Evolutionary conservation across 2,797 vertebrate genomes (phyloP).

Genomic region (Etheostoma nigrum): DNA sequence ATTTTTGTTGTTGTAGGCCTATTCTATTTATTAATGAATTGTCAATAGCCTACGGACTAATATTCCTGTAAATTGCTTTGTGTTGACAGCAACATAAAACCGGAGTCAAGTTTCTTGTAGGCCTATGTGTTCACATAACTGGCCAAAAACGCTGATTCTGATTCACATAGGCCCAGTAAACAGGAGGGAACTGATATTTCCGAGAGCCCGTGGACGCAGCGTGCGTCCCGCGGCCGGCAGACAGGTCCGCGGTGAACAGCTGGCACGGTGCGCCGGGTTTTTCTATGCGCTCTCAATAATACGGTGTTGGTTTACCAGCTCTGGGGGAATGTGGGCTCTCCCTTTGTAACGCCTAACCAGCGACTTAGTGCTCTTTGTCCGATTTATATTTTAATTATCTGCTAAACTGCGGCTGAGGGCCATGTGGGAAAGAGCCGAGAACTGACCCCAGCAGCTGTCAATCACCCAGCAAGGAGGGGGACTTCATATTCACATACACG

Average conservation of each 20-base stretch:
- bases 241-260: conserved; percentile 71
- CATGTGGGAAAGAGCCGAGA: conserved; percentile 77
- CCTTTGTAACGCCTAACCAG: conserved; percentile 82
- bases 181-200: background rate
- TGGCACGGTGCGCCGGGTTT: conserved; percentile 74
- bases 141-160: background rate
- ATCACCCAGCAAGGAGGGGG: conserved; percentile 74
- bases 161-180: background rate
- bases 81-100: background rate
- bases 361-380: conserved; percentile 78
- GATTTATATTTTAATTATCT: conserved; percentile 88
- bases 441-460: conserved; percentile 77
- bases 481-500: background rate
- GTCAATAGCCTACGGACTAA: too few species aligned
- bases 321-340: conserved; percentile 66
- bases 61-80: background rate
- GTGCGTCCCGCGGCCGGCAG: conserved; percentile 15
- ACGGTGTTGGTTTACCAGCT: conserved; percentile 84
- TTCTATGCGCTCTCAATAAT: conserved; percentile 74
- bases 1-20: too few species aligned
- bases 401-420: conserved; percentile 85
- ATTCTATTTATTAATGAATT: too few species aligned
- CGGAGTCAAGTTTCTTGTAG: background rate
- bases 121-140: background rate
- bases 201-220: conserved; percentile 40